Evolutionary conservation across 2,888 invertebrate species (phyloP).

Genomic region (Tanytarsus gracilentus): DNA sequence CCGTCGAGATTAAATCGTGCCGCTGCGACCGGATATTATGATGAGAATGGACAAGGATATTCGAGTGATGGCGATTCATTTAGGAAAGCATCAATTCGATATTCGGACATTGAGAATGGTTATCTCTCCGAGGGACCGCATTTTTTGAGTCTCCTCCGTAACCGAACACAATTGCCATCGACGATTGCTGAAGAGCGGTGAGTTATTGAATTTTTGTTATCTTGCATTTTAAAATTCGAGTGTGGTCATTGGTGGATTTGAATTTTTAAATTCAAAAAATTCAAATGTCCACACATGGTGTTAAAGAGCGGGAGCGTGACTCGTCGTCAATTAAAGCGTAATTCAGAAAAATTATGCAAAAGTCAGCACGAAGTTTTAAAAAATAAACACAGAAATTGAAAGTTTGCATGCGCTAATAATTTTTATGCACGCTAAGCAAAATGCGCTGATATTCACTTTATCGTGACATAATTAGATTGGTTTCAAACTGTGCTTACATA

Average conservation of each 20-base stretch:
- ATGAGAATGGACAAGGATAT: slow-evolving; percentile 61
- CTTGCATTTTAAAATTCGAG: too few relatives aligned
- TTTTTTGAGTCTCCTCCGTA: slow-evolving; percentile 43
- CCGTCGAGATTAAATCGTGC: slow-evolving; percentile 46
- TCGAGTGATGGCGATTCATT: slow-evolving; percentile 89
- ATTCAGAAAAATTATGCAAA: too few relatives aligned
- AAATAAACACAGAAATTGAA: too few relatives aligned
- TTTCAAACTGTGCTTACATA: slow-evolving; percentile 9
- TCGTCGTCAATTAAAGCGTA: too few relatives aligned
- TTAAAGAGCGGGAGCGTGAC: too few relatives aligned
- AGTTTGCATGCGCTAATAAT: too few relatives aligned
- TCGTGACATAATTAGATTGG: slow-evolving; percentile 20
- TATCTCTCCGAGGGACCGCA: slow-evolving; percentile 82
- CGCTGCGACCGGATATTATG: slow-evolving; percentile 56
- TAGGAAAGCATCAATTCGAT: slow-evolving; percentile 44
- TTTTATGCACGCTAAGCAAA: too few relatives aligned
- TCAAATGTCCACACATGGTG: too few relatives aligned
- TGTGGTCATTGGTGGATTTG: too few relatives aligned
- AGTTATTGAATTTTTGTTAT: slow-evolving; percentile 34
- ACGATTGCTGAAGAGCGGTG: slow-evolving; percentile 52
- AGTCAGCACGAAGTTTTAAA: too few relatives aligned
- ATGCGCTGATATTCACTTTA: too few relatives aligned
- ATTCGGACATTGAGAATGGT: slow-evolving; percentile 75
- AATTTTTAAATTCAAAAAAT: too few relatives aligned
- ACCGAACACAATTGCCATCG: slow-evolving; percentile 43